Base-by-base conservation (phyloP, 2,797 vertebrate genomes). In the Sparus aurata region DNA sequence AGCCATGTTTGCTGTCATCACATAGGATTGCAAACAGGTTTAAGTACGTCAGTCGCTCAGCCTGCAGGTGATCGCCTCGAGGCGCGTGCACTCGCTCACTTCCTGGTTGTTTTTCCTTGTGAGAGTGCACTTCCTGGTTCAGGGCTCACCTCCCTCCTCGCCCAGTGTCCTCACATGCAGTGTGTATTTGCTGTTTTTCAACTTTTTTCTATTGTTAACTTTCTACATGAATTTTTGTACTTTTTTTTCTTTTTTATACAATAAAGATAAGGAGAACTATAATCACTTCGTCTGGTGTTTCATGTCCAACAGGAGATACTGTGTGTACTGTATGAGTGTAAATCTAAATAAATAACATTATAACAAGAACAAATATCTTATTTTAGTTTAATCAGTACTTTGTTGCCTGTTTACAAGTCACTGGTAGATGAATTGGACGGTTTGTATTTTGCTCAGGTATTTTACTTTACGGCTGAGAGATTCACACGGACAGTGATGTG, bases 181-280 rank as follows among this genome's bases (percentile, higher is more conserved):
- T 93, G 90, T 92, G 92, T 74, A 84, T 92, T 91, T 87, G 85
- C 88, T 85, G 83, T 91, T 94, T 87, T 87, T 88, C 54, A 75
- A 62, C 52, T 76, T 84, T 92, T 94, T 95, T 93, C 87, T 92
- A 91, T 79, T 92, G 85, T 94, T 84, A 89, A 88, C 84, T 93
- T 94, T 95, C 80, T 91, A 94, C 85, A 91, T 93, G 82, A 87
- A 89, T 95, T 95, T 30, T 96, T 95, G 87, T 93, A 95, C 83
- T 83, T 90, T 91, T 91, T 91, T 89, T 91, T 83, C 66, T 79
- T 86, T 91, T 93, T 95, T 94, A 94, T 92, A 92, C 85, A 95
- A 93, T 96, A 96, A 96, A 96, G 58, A 79, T 83, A 69, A 85
- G 27, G 69, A 84, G 55, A 90, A 85, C 41, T 83, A 57, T 47